Conservation (phyloP, 2,888 invertebrate species). For the Clivina fossor region DNA sequence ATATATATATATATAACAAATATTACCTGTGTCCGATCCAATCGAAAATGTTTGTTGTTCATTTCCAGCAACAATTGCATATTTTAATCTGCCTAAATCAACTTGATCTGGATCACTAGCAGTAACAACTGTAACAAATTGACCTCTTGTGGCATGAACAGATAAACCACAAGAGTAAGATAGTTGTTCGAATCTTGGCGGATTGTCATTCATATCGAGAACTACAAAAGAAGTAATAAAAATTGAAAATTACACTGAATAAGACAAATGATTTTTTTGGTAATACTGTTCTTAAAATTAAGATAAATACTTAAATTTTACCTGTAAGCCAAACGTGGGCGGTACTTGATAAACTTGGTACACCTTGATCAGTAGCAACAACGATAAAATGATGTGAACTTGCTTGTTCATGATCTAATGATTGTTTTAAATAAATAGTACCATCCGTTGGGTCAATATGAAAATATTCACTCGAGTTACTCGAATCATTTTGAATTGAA, state of each 20-base stretch:
- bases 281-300: not conserved
- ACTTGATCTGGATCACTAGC: conserved; percentile 86
- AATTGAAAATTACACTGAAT: too few species aligned
- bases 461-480: conserved; percentile 69
- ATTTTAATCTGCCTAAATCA: conserved; percentile 73
- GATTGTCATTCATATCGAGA: conserved; percentile 87
- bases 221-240: conserved; percentile 56
- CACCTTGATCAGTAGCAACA: conserved; percentile 79
- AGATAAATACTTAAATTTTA: conserved; percentile 46
- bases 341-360: conserved; percentile 77
- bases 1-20: too few species aligned
- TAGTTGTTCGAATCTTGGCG: conserved; percentile 81
- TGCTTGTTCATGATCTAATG: conserved; percentile 78
- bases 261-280: not conserved
- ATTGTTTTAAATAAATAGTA: conserved; percentile 72
- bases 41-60: conserved; percentile 74
- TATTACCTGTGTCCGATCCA: conserved; percentile 59
- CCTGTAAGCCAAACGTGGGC: conserved; percentile 81
- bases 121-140: conserved; percentile 83
- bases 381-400: conserved; percentile 76
- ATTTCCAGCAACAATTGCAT: conserved; percentile 82
- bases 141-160: conserved; percentile 79
- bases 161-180: conserved; percentile 79
- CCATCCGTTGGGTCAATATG: conserved; percentile 77
- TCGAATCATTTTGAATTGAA: conserved; percentile 65